A percentile compares a stretch with the other conserved stretches of the same genome.
phyloP scores from a whole-genome alignment of 2,888 invertebrate species.

The Sphaeridia pumilis region DNA sequence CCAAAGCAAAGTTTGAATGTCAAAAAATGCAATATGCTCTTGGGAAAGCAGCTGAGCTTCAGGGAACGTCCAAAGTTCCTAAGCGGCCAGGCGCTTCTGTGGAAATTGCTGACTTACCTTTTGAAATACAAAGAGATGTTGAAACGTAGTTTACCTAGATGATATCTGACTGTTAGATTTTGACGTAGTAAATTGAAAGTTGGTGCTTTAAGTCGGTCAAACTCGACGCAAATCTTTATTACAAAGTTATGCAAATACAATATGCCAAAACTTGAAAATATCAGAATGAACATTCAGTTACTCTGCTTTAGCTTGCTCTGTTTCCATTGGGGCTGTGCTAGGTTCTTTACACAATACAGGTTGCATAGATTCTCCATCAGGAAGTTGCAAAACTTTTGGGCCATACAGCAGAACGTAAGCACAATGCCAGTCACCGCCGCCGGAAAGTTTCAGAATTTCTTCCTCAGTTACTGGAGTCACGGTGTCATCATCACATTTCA shows the following conservation, averaged over 20 bases:
- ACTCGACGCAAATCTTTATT: too few relatives aligned
- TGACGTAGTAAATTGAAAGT: too few relatives aligned
- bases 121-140: neutral
- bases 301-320: neutral
- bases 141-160: too few relatives aligned
- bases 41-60: conserved; percentile 49
- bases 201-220: too few relatives aligned
- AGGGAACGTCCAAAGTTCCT: conserved; percentile 48
- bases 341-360: conserved; percentile 11
- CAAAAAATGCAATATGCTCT: conserved; percentile 51
- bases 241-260: too few relatives aligned
- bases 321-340: neutral
- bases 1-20: conserved; percentile 53
- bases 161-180: too few relatives aligned
- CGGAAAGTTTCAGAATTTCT: conserved; percentile 89
- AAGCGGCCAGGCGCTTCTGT: neutral
- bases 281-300: neutral
- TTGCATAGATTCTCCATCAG: conserved; percentile 37
- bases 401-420: conserved; percentile 96
- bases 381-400: conserved; percentile 60
- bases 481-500: conserved; percentile 94
- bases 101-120: neutral
- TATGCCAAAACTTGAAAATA: neutral
- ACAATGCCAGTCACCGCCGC: conserved; percentile 98
- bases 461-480: conserved; percentile 76